Evolutionary conservation across 2,797 vertebrate species (phyloP).

Genomic region (Buceros bicornis): DNA sequence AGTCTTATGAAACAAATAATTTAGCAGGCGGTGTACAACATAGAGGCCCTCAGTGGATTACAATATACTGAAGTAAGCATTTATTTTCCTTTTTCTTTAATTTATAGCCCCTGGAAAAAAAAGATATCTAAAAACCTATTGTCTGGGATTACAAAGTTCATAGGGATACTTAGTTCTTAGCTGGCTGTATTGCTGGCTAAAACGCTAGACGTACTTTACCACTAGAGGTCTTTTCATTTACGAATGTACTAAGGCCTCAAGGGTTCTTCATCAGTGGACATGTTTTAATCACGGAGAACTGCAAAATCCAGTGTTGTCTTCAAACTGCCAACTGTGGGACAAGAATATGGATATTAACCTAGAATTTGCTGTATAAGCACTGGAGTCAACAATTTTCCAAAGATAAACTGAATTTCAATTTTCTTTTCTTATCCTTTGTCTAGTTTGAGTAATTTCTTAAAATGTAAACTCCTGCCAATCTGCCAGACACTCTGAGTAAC

Average conservation of each 20-base stretch:
- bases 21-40: conserved; percentile 33
- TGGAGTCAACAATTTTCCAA: not conserved
- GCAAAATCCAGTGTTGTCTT: not conserved
- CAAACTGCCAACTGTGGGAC: not conserved
- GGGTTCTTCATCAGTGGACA: not conserved
- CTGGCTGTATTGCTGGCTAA: conserved; percentile 38
- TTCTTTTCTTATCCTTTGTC: not conserved
- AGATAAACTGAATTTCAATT: not conserved
- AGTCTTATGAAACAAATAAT: conserved; percentile 54
- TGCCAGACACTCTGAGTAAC: conserved; percentile 11
- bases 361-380: not conserved
- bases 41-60: conserved; percentile 29
- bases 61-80: conserved; percentile 36
- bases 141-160: conserved; percentile 61
- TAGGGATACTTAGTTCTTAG: conserved; percentile 15
- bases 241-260: not conserved
- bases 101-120: conserved; percentile 58
- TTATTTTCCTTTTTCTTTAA: conserved; percentile 57
- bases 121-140: conserved; percentile 33
- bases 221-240: conserved; percentile 17
- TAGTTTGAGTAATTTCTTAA: not conserved
- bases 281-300: not conserved
- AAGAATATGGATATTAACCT: not conserved
- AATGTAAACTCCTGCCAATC: not conserved
- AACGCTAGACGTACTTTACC: conserved; percentile 12